Evolutionary conservation across 2,113 vertebrate genomes (phyloP).

Genomic region (Gavialis gangeticus): DNA sequence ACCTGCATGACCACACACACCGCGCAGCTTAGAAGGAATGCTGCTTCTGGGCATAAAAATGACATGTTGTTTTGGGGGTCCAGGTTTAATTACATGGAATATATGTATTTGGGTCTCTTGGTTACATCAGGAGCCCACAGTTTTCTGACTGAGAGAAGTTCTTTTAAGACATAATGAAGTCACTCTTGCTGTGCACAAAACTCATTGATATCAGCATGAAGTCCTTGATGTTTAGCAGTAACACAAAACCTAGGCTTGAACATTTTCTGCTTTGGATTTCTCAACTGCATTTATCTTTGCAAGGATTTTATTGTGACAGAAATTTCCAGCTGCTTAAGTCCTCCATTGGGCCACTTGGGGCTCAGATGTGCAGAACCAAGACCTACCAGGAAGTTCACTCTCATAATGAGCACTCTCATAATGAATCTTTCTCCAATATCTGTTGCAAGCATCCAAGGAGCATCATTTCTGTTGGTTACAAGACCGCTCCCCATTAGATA

Average conservation of each 20-base stretch:
- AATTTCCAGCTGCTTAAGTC: not conserved
- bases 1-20: no score
- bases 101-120: not conserved
- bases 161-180: not conserved
- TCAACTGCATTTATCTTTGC: rapidly evolving
- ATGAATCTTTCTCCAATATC: not conserved
- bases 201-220: rapidly evolving
- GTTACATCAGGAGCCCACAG: not conserved
- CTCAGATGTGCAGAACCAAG: not conserved
- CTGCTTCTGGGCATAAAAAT: not conserved
- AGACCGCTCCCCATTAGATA: not conserved
- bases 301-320: rapidly evolving
- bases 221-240: not conserved
- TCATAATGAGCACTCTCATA: rapidly evolving
- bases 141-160: rapidly evolving
- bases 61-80: not conserved
- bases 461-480: not conserved
- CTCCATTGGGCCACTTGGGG: not conserved
- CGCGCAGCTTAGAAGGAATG: no score
- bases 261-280: not conserved
- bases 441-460: no score
- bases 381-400: not conserved
- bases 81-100: not conserved
- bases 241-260: not conserved
- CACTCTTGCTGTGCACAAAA: rapidly evolving